These are phyloP conservation scores for Chelon auratus DNA, from an alignment of 2,797 vertebrate genomes.

Conservation along the genomic window DNA sequence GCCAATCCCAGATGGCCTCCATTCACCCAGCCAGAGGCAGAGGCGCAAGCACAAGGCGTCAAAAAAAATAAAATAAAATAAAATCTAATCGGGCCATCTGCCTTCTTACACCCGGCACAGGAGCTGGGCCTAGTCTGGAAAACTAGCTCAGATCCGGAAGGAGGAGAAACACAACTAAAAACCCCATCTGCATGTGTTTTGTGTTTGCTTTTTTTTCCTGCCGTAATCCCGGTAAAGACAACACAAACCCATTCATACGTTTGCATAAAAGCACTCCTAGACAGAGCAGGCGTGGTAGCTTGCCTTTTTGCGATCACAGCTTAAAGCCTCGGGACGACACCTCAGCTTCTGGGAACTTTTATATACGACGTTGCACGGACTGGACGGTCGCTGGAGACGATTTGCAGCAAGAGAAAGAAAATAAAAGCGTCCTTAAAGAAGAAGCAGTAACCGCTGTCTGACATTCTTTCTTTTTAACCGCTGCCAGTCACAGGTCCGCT, in stretches of 20 bases:
- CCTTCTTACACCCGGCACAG: constrained; percentile 20
- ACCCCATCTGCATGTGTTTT: constrained; percentile 3
- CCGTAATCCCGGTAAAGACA: constrained; percentile 16
- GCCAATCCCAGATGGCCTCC: constrained; percentile 74
- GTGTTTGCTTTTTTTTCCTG: not conserved
- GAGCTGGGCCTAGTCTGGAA: constrained; percentile 16
- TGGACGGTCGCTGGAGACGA: not conserved
- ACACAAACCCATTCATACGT: not conserved
- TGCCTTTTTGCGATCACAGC: not conserved
- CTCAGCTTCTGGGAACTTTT: not conserved
- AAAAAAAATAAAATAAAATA: constrained; percentile 11
- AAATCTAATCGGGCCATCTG: constrained; percentile 63
- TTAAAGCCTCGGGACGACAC: not conserved
- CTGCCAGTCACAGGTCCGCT: constrained; percentile 1
- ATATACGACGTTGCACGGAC: not conserved
- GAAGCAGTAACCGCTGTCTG: not conserved
- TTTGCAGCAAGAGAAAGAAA: not conserved
- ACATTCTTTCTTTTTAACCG: constrained; percentile 11
- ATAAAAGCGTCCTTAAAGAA: not conserved
- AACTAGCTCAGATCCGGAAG: not conserved
- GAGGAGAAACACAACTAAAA: not conserved
- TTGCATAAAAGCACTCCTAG: constrained; percentile 3
- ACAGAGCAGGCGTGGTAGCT: constrained; percentile 1
- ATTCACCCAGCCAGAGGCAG: constrained; percentile 65
- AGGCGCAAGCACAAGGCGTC: constrained; percentile 42